Evolutionary conservation across 2,888 invertebrate species (phyloP).

Genomic region (Encarsia formosa): DNA sequence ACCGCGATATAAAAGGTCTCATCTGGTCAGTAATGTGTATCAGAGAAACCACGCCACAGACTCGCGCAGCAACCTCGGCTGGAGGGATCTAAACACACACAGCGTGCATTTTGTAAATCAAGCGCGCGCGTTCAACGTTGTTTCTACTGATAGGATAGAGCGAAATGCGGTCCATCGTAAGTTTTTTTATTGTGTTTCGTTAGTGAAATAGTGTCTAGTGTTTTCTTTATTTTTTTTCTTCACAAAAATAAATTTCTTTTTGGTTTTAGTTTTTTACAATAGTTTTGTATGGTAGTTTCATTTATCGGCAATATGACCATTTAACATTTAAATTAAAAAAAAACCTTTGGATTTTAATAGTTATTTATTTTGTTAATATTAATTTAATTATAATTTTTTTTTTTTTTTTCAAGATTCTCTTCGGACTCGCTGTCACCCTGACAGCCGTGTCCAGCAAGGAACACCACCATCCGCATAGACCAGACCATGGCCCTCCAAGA

Average conservation of each 20-base stretch:
- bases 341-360: background rate
- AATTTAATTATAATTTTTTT: background rate
- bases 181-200: slow-evolving; percentile 25
- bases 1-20: slow-evolving; percentile 50
- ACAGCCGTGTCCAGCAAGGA: slow-evolving; percentile 37
- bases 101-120: slow-evolving; percentile 18
- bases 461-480: slow-evolving; percentile 26
- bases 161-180: slow-evolving; percentile 43
- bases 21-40: slow-evolving; percentile 44
- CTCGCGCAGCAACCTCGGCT: background rate
- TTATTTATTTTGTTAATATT: background rate
- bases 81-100: slow-evolving; percentile 34
- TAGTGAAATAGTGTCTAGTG: background rate
- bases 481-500: slow-evolving; percentile 26
- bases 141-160: background rate
- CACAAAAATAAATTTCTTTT: background rate
- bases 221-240: too few species aligned
- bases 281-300: too few species aligned
- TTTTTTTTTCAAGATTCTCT: slow-evolving; percentile 33
- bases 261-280: too few species aligned
- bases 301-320: too few species aligned
- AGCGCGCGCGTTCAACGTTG: background rate
- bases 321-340: too few species aligned
- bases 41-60: slow-evolving; percentile 39
- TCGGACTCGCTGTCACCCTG: slow-evolving; percentile 35